phyloP scores from a whole-genome alignment of 2,797 vertebrate species.

The Crenichthys baileyi region DNA sequence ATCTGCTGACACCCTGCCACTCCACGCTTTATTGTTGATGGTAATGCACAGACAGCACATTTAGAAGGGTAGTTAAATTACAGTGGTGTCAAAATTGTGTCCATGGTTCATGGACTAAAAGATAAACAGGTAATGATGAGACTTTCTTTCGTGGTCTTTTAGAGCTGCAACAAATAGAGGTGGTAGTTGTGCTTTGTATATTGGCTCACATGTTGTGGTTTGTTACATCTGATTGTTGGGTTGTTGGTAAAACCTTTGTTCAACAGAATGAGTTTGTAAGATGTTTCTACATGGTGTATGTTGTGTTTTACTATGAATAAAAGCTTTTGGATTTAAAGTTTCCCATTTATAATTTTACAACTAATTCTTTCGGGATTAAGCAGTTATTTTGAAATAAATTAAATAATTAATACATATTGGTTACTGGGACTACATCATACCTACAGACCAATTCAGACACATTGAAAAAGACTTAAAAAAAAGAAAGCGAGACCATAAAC shows the following conservation, averaged over 20 bases:
- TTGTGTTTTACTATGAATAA: slow-evolving; percentile 78
- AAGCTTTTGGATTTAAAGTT: slow-evolving; percentile 47
- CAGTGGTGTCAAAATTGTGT: slow-evolving; percentile 42
- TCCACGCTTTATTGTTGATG: slow-evolving; percentile 64
- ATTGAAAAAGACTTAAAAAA: background rate
- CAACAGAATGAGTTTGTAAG: slow-evolving; percentile 52
- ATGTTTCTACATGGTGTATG: slow-evolving; percentile 36
- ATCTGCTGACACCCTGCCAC: slow-evolving; percentile 77
- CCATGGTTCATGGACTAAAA: slow-evolving; percentile 10
- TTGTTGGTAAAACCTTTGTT: slow-evolving; percentile 50
- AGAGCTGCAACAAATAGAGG: slow-evolving; percentile 15
- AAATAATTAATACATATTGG: background rate
- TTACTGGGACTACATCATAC: background rate
- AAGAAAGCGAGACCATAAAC: slow-evolving; percentile 25
- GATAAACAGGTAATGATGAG: slow-evolving; percentile 7
- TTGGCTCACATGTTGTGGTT: slow-evolving; percentile 54
- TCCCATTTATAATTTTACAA: slow-evolving; percentile 11
- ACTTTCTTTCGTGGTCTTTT: slow-evolving; percentile 9
- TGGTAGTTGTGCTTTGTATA: slow-evolving; percentile 58
- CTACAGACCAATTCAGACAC: background rate
- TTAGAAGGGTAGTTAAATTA: slow-evolving; percentile 59
- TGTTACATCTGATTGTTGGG: slow-evolving; percentile 40
- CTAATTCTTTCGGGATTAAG: background rate
- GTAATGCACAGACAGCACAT: slow-evolving; percentile 65
- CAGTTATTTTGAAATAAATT: background rate